Conservation (phyloP, 2,113 vertebrate species). For the Chinchilla lanigera region DNA sequence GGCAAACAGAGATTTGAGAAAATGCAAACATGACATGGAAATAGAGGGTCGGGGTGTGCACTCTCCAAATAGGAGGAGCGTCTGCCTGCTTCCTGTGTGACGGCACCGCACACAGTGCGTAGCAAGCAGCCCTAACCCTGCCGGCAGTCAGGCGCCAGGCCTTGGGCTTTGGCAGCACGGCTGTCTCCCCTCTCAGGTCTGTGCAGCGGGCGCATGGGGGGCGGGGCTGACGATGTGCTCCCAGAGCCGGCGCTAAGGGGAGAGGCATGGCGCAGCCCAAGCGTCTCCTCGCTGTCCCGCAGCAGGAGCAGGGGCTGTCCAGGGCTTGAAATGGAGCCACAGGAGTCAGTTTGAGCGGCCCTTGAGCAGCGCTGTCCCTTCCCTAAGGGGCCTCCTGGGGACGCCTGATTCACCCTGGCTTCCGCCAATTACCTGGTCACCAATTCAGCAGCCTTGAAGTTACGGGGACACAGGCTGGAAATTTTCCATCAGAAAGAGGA, state of each 20-base stretch:
- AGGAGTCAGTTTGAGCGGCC: neutral
- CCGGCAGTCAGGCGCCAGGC: fast-evolving
- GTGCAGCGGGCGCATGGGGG: neutral
- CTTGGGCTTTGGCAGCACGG: neutral
- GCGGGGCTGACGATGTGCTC: neutral
- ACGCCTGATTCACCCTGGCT: neutral
- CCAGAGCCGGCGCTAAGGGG: neutral
- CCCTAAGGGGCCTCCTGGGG: too few species aligned
- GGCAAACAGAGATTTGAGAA: neutral
- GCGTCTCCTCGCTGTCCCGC: neutral
- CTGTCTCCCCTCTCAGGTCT: neutral
- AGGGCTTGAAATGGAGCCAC: neutral
- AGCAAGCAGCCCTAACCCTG: fast-evolving
- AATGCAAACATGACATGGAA: neutral
- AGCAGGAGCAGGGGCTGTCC: neutral
- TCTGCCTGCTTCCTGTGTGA: neutral
- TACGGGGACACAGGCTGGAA: neutral
- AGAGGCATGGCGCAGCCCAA: neutral
- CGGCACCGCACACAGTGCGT: fast-evolving
- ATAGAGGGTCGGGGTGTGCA: neutral
- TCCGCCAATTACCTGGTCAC: neutral
- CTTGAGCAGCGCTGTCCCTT: neutral
- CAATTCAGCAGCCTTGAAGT: neutral
- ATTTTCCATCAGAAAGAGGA: neutral
- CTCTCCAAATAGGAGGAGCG: neutral